phyloP scores from a whole-genome alignment of 2,113 vertebrate genomes.

The Semicossyphus pulcher region DNA sequence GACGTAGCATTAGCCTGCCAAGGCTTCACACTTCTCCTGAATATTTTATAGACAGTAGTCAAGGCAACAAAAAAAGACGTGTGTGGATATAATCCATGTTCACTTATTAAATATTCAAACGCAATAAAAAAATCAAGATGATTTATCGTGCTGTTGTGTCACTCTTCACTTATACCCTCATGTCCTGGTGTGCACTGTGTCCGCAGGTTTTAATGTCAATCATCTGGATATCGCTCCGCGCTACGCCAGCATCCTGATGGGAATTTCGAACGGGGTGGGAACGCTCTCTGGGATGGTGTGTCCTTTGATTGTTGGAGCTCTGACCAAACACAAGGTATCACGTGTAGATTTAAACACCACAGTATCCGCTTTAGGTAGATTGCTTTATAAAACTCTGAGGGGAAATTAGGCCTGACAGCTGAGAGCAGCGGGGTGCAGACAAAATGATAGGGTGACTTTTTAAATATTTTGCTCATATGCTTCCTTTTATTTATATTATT shows the following conservation, averaged over 20 bases:
- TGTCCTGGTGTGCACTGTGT: background rate
- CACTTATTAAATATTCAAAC: background rate
- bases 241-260: slow-evolving; percentile 98
- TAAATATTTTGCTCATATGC: background rate
- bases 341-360: background rate
- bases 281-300: slow-evolving; percentile 98
- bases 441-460: background rate
- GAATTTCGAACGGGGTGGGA: slow-evolving; percentile 96
- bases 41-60: slow-evolving; percentile 37
- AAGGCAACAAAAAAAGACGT: slow-evolving; percentile 3
- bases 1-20: background rate
- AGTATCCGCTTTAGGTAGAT: background rate
- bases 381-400: too few species aligned
- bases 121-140: background rate
- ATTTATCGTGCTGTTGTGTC: background rate
- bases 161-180: background rate
- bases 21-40: slow-evolving; percentile 17
- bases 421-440: too few species aligned
- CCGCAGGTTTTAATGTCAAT: slow-evolving; percentile 96
- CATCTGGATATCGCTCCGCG: slow-evolving; percentile 98
- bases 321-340: slow-evolving; percentile 96
- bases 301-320: slow-evolving; percentile 94
- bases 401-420: too few species aligned
- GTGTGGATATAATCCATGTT: background rate
- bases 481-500: too few species aligned